These are phyloP conservation scores for Leucoraja erinaceus DNA, from an alignment of 2,113 vertebrate species.

Conservation along the genomic window DNA sequence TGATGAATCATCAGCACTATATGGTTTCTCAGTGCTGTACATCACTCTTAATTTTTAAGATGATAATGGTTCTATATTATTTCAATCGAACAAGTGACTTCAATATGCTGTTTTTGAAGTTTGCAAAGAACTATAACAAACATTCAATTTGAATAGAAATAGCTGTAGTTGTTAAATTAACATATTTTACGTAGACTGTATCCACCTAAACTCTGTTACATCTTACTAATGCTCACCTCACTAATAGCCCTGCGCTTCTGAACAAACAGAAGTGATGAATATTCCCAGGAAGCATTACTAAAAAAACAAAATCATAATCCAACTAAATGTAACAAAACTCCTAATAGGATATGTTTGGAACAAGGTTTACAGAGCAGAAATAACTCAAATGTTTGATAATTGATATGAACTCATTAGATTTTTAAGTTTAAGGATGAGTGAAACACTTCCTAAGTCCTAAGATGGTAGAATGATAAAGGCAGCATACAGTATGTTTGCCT, in stretches of 20 bases:
- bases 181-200: not conserved
- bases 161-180: no score
- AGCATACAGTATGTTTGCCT: no score
- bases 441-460: not conserved
- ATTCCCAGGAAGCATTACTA: not conserved
- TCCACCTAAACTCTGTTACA: not conserved
- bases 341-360: not conserved
- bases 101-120: not conserved
- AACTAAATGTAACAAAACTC: not conserved
- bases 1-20: not conserved
- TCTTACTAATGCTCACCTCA: not conserved
- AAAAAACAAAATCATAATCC: not conserved
- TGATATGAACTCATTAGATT: not conserved
- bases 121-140: not conserved
- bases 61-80: not conserved
- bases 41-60: not conserved
- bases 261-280: not conserved
- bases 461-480: no score
- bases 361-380: not conserved
- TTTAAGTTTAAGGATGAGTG: not conserved
- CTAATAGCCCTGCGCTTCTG: not conserved
- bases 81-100: not conserved
- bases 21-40: no score
- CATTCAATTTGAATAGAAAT: no score
- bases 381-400: not conserved